Percentiles rank a stretch among this genome's conserved stretches.
Evolutionary conservation across 1,140 invertebrate species (phyloP).

Genomic region (Drosophila pallidifrons): DNA sequence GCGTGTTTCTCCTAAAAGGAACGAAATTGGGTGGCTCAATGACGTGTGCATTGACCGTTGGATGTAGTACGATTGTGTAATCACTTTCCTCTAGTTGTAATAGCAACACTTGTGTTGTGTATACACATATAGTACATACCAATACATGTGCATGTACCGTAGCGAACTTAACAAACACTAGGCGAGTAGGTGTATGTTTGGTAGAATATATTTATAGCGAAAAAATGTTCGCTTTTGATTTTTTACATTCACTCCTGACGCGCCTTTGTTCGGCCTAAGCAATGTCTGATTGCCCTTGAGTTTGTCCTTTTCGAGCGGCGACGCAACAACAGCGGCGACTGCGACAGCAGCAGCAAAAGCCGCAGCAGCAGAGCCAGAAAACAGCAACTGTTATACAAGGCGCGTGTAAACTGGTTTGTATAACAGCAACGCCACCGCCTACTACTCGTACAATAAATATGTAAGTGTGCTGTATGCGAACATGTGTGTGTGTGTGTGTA

Average conservation of each 20-base stretch:
- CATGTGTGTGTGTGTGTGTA: slow-evolving; percentile 21
- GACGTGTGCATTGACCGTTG: slow-evolving; percentile 34
- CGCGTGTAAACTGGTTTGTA: slow-evolving; percentile 69
- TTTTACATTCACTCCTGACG: slow-evolving; percentile 34
- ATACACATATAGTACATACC: background rate
- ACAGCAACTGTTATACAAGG: slow-evolving; percentile 58
- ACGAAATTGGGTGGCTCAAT: slow-evolving; percentile 30
- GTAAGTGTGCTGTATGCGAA: background rate
- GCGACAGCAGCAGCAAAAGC: slow-evolving; percentile 17
- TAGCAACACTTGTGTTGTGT: background rate
- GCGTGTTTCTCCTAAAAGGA: slow-evolving; percentile 1
- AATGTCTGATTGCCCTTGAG: slow-evolving; percentile 69
- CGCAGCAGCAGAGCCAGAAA: slow-evolving; percentile 14
- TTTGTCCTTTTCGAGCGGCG: slow-evolving; percentile 73
- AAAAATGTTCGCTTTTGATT: background rate
- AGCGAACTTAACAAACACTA: background rate
- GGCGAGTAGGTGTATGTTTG: background rate
- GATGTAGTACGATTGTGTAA: slow-evolving; percentile 36
- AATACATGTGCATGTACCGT: background rate
- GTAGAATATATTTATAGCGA: background rate
- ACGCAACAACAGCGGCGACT: slow-evolving; percentile 32
- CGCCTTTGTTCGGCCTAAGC: slow-evolving; percentile 38
- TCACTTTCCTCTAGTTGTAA: slow-evolving; percentile 1
- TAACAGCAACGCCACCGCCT: slow-evolving; percentile 8
- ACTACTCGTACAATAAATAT: slow-evolving; percentile 13